phyloP scores from a whole-genome alignment of 2,888 invertebrate species.

The Xestia xanthographa region DNA sequence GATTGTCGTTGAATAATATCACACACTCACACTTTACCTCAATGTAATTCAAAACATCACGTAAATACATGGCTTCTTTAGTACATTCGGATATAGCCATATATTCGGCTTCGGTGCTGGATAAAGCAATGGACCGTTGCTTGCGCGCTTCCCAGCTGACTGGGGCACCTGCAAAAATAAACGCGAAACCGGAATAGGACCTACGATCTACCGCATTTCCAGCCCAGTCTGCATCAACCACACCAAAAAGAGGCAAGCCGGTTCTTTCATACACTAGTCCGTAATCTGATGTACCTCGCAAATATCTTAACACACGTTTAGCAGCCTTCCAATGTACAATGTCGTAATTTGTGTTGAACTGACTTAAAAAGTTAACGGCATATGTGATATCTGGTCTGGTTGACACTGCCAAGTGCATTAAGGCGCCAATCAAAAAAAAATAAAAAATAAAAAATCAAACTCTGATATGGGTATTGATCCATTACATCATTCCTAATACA shows the following conservation, averaged over 20 bases:
- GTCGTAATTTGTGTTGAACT: slow-evolving; percentile 19
- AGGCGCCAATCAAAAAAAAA: slow-evolving; percentile 12
- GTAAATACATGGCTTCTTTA: slow-evolving; percentile 1
- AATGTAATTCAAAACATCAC: slow-evolving; percentile 1
- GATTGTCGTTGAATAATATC: not conserved
- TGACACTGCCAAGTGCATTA: slow-evolving; percentile 29
- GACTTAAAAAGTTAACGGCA: slow-evolving; percentile 25
- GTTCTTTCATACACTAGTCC: not conserved
- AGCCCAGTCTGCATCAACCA: too few relatives aligned
- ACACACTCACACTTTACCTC: not conserved
- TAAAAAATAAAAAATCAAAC: too few relatives aligned
- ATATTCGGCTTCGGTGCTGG: too few relatives aligned
- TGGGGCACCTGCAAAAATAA: too few relatives aligned
- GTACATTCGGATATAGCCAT: not conserved
- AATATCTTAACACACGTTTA: slow-evolving; percentile 32
- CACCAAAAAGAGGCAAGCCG: too few relatives aligned
- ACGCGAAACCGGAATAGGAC: too few relatives aligned
- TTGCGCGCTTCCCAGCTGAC: too few relatives aligned
- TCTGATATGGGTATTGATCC: slow-evolving; percentile 13
- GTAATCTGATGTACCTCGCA: slow-evolving; percentile 9
- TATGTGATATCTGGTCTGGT: slow-evolving; percentile 27
- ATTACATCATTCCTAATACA: not conserved
- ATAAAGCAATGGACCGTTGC: too few relatives aligned
- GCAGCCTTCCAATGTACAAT: slow-evolving; percentile 32
- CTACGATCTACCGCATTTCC: too few relatives aligned